Evolutionary conservation across 2,797 vertebrate genomes (phyloP).

Genomic region (Glyptemys insculpta): DNA sequence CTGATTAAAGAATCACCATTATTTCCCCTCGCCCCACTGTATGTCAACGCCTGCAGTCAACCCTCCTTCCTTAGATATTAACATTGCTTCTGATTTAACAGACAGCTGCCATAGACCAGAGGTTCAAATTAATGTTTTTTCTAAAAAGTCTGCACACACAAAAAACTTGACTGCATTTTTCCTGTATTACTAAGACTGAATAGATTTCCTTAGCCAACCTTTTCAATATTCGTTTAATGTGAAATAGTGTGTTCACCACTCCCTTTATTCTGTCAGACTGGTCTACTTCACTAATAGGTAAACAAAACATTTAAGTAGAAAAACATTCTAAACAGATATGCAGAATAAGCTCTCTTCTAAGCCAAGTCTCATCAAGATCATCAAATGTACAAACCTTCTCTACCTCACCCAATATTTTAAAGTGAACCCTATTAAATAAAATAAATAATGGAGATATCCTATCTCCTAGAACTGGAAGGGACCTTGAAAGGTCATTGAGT

Average conservation of each 20-base stretch:
- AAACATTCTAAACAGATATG: neutral
- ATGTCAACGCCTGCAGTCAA: neutral
- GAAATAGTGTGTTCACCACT: neutral
- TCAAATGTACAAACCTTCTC: neutral
- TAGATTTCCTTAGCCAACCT: conserved; percentile 7
- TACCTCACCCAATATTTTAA: neutral
- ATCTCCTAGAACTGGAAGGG: too few relatives aligned
- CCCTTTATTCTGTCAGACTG: neutral
- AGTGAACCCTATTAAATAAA: neutral
- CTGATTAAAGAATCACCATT: neutral
- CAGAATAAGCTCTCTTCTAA: neutral
- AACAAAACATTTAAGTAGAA: neutral
- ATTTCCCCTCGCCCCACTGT: neutral
- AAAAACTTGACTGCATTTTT: neutral
- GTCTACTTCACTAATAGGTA: neutral
- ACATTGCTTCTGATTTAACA: neutral
- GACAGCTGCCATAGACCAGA: neutral
- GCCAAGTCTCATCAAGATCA: neutral
- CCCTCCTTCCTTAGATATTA: neutral
- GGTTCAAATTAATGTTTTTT: neutral
- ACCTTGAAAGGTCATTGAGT: too few relatives aligned
- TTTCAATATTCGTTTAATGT: neutral
- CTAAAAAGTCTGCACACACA: neutral
- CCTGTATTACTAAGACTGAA: neutral
- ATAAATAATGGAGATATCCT: too few relatives aligned